Conservation (phyloP, 2,888 invertebrate genomes). For the Psylliodes chrysocephalus region DNA sequence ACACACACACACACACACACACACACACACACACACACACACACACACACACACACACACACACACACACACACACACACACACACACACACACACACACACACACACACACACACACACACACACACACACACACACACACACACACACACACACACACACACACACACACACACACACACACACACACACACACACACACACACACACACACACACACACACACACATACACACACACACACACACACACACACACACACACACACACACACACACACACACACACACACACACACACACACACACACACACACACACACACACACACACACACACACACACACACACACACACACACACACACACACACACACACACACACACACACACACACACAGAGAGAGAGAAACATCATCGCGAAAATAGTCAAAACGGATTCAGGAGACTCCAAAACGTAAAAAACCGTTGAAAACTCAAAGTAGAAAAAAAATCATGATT, state of each 20-base stretch:
- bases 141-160: not conserved
- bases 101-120: not conserved
- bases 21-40: too few relatives aligned
- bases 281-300: not conserved
- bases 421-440: too few relatives aligned
- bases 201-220: not conserved
- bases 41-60: too few relatives aligned
- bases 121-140: not conserved
- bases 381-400: slow-evolving; percentile 1
- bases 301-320: not conserved
- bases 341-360: not conserved
- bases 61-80: not conserved
- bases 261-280: not conserved
- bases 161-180: not conserved
- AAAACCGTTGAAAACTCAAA: too few relatives aligned
- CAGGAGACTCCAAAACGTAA: too few relatives aligned
- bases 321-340: not conserved
- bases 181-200: not conserved
- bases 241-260: not conserved
- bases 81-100: not conserved
- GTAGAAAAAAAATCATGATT: too few relatives aligned
- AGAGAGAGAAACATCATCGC: too few relatives aligned
- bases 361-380: not conserved
- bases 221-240: not conserved
- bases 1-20: too few relatives aligned